Conservation (phyloP, 1,140 invertebrate species). For the Drosophila orena region DNA sequence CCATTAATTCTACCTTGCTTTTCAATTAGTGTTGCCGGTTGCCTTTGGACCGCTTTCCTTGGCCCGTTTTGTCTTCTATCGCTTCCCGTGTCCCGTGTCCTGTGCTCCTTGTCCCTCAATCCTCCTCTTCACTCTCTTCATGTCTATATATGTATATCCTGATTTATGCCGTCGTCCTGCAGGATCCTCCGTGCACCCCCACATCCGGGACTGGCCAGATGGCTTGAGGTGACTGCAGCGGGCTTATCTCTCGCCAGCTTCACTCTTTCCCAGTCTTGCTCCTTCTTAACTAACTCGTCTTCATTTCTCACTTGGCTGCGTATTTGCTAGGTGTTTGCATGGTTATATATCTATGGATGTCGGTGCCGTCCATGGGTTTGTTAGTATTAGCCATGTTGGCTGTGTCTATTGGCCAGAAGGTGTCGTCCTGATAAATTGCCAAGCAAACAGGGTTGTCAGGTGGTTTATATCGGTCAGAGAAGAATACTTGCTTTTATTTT, state of each 20-base stretch:
- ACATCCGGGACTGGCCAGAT: conserved; percentile 49
- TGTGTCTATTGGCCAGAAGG: conserved; percentile 71
- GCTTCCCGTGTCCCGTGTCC: background rate
- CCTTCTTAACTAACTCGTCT: conserved; percentile 78
- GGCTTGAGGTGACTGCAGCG: conserved; percentile 52
- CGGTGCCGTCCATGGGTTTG: conserved; percentile 22
- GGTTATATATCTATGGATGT: conserved; percentile 17
- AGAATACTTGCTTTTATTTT: background rate
- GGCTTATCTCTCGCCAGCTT: conserved; percentile 43
- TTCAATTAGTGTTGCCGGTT: conserved; percentile 74
- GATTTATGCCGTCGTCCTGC: conserved; percentile 68
- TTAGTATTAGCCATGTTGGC: conserved; percentile 55
- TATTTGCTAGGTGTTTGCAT: conserved; percentile 65
- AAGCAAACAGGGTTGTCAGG: conserved; percentile 54
- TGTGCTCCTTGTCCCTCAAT: background rate
- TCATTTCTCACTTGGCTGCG: conserved; percentile 80
- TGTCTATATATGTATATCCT: conserved; percentile 38
- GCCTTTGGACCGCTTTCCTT: conserved; percentile 41
- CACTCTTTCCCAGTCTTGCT: background rate
- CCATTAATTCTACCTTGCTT: conserved; percentile 80
- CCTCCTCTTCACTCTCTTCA: background rate
- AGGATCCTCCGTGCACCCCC: conserved; percentile 3
- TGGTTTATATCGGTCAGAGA: background rate
- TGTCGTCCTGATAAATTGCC: conserved; percentile 49
- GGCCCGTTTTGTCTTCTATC: conserved; percentile 43